These are phyloP conservation scores for Sepiola atlantica DNA, from an alignment of 2,888 invertebrate species.

Conservation along the genomic window DNA sequence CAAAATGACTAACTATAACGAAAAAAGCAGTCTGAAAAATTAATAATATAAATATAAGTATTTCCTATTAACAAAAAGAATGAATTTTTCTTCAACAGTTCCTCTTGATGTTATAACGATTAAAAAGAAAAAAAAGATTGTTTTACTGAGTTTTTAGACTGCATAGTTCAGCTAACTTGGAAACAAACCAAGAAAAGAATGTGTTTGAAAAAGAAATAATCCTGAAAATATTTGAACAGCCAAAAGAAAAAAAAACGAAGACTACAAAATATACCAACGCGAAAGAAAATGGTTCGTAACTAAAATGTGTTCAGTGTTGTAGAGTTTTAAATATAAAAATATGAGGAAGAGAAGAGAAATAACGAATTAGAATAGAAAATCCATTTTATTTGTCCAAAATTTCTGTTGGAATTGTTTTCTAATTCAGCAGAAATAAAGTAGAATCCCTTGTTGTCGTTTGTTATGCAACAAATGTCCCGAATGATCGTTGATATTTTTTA, in stretches of 20 bases:
- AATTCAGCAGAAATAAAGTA: neutral
- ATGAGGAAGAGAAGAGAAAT: neutral
- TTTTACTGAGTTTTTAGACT: neutral
- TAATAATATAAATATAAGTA: too few species aligned
- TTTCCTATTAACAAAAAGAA: too few species aligned
- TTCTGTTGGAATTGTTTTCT: neutral
- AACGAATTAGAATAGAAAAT: neutral
- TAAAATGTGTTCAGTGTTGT: neutral
- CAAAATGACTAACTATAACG: too few species aligned
- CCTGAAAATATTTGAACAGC: neutral
- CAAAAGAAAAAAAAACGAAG: neutral
- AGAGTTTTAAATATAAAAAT: neutral
- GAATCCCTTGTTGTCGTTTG: neutral
- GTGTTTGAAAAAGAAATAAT: neutral
- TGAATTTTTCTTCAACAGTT: neutral
- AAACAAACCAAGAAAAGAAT: neutral
- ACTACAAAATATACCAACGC: neutral
- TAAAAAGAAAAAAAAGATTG: neutral
- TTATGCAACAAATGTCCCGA: neutral
- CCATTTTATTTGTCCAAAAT: neutral
- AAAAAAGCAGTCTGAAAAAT: too few species aligned
- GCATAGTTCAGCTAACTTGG: neutral
- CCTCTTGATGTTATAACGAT: neutral
- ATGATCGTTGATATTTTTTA: neutral
- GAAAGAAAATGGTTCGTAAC: neutral